Percentiles rank a stretch among this genome's conserved stretches.
Conservation (phyloP, 2,888 invertebrate species). For the Eristalis pertinax region DNA sequence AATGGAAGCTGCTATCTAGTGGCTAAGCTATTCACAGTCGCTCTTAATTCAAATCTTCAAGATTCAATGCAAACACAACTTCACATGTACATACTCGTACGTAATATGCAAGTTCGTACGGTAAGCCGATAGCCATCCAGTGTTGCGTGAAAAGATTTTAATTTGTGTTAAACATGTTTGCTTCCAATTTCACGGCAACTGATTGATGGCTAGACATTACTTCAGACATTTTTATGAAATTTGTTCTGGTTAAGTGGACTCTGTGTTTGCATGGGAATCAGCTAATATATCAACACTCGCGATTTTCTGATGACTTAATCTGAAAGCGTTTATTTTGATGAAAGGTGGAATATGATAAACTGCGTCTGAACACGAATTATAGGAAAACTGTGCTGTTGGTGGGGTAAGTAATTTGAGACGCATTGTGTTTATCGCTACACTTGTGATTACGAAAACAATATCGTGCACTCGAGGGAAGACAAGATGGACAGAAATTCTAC, state of each 20-base stretch:
- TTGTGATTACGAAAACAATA: no score
- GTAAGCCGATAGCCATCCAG: not conserved
- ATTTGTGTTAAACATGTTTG: conserved; percentile 1
- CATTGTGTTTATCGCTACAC: no score
- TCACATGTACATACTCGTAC: not conserved
- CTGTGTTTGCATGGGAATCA: conserved; percentile 13
- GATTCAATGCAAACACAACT: not conserved
- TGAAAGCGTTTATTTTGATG: not conserved
- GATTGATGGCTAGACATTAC: not conserved
- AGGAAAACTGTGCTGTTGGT: no score
- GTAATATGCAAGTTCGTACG: not conserved
- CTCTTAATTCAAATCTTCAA: not conserved
- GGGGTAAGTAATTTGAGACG: no score
- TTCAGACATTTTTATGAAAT: not conserved
- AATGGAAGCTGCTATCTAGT: not conserved
- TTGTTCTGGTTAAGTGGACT: conserved; percentile 22
- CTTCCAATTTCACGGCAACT: not conserved
- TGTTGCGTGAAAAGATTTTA: not conserved
- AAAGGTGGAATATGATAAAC: not conserved
- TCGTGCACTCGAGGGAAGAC: no score
- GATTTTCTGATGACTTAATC: not conserved
- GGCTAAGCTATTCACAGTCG: not conserved
- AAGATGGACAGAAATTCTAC: no score
- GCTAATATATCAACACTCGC: conserved; percentile 4
- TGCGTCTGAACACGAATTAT: not conserved